phyloP scores from a whole-genome alignment of 1,140 invertebrate species.

The Lepidotrigona ventralis region DNA sequence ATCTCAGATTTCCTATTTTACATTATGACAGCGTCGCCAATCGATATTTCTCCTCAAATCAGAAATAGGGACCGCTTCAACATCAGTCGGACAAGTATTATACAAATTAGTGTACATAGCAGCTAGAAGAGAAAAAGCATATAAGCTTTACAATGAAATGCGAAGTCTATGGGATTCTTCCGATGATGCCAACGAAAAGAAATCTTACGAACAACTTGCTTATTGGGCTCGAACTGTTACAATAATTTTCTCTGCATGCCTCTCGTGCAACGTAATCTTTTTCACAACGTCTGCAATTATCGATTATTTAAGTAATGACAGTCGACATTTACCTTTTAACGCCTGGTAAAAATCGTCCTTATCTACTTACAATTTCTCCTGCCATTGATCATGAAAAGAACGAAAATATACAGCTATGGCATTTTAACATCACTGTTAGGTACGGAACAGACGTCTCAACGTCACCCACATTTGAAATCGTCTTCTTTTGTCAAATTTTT shows the following conservation, averaged over 20 bases:
- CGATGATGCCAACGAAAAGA: constrained; percentile 18
- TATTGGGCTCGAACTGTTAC: constrained; percentile 22
- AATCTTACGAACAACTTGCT: constrained; percentile 27
- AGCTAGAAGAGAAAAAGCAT: not conserved
- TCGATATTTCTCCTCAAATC: not conserved
- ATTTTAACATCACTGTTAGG: not conserved
- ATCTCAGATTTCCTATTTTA: no score
- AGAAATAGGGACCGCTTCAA: constrained; percentile 42
- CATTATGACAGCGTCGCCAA: no score
- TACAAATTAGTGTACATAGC: constrained; percentile 55
- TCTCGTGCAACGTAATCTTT: constrained; percentile 8
- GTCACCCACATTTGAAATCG: constrained; percentile 44
- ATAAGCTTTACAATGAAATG: constrained; percentile 28
- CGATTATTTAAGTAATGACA: not conserved
- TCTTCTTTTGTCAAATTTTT: constrained; percentile 42
- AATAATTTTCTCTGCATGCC: constrained; percentile 11
- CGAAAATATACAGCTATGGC: not conserved
- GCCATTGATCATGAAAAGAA: not conserved
- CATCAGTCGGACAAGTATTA: constrained; percentile 36
- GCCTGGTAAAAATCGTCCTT: constrained; percentile 43
- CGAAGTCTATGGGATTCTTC: constrained; percentile 36
- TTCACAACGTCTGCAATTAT: constrained; percentile 10
- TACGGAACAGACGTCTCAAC: constrained; percentile 44
- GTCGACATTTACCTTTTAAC: constrained; percentile 43
- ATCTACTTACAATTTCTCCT: not conserved